Percentiles rank a stretch among this genome's conserved stretches.
phyloP scores from a whole-genome alignment of 2,888 invertebrate genomes.

The Drosophila formosana region DNA sequence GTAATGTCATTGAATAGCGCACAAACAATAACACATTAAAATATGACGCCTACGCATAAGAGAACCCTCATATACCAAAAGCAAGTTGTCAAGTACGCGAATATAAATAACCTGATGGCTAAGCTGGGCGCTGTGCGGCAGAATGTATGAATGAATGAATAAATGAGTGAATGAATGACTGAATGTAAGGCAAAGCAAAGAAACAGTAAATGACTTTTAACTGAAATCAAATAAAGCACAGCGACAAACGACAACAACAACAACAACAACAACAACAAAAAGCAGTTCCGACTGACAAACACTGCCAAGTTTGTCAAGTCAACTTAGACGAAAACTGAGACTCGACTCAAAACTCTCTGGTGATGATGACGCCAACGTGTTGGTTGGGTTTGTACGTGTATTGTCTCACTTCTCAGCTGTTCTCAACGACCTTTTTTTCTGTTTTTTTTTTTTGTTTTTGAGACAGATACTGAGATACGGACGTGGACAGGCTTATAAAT shows the following conservation, averaged over 20 bases:
- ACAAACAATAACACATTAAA: constrained; percentile 42
- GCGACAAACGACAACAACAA: not conserved
- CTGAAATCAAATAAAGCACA: constrained; percentile 51
- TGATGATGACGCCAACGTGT: constrained; percentile 70
- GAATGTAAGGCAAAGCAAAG: constrained; percentile 41
- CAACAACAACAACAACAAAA: constrained; percentile 43
- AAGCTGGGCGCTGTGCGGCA: constrained; percentile 18
- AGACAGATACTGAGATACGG: constrained; percentile 17
- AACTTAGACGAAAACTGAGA: constrained; percentile 37
- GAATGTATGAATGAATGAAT: constrained; percentile 40
- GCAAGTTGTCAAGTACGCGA: constrained; percentile 68
- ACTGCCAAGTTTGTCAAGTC: constrained; percentile 74
- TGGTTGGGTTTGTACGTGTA: constrained; percentile 6
- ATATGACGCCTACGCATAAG: constrained; percentile 55
- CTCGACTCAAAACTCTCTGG: constrained; percentile 24
- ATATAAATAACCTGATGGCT: constrained; percentile 64
- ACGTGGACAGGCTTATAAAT: constrained; percentile 66
- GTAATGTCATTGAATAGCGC: constrained; percentile 7
- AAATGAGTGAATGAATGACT: constrained; percentile 47
- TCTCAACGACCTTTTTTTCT: constrained; percentile 56
- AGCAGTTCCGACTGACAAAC: constrained; percentile 69
- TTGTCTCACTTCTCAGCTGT: constrained; percentile 69
- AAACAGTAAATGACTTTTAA: constrained; percentile 60
- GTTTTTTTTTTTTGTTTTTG: not conserved
- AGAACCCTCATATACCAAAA: constrained; percentile 29